Conservation (phyloP, 2,113 vertebrate species). For the Oenanthe oenanthe region DNA sequence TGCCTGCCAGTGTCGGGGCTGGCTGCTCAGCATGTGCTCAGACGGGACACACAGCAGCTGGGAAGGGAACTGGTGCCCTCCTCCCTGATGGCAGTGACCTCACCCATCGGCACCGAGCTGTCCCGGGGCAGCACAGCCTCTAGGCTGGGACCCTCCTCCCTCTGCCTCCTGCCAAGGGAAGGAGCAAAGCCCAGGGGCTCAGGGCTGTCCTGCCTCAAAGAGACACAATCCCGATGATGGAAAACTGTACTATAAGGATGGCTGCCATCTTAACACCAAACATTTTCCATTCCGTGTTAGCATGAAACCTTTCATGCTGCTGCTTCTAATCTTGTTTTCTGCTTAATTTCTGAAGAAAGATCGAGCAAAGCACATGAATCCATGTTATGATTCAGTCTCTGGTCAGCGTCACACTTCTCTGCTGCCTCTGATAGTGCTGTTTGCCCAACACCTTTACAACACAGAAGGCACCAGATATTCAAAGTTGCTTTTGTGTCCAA, state of each 20-base stretch:
- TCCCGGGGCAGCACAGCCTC: neutral
- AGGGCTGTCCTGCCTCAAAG: neutral
- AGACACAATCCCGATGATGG: neutral
- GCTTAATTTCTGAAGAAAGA: neutral
- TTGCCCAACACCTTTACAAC: neutral
- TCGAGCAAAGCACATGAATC: neutral
- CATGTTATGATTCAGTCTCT: neutral
- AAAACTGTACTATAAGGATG: neutral
- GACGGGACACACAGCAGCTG: neutral
- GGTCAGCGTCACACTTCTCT: neutral
- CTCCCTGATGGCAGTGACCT: constrained; percentile 8
- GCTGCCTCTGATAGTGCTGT: neutral
- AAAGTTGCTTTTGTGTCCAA: neutral
- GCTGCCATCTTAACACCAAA: neutral
- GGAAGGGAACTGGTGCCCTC: constrained; percentile 12
- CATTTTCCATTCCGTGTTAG: neutral
- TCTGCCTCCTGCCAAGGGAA: neutral
- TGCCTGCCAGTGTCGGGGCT: neutral
- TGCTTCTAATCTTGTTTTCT: neutral
- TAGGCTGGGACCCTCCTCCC: neutral
- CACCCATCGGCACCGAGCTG: neutral
- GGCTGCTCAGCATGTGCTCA: neutral
- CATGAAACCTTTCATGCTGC: neutral
- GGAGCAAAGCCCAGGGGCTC: neutral
- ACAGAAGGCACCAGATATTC: neutral